Base-by-base conservation (phyloP, 2,113 vertebrate genomes). In the Abramis brama region DNA sequence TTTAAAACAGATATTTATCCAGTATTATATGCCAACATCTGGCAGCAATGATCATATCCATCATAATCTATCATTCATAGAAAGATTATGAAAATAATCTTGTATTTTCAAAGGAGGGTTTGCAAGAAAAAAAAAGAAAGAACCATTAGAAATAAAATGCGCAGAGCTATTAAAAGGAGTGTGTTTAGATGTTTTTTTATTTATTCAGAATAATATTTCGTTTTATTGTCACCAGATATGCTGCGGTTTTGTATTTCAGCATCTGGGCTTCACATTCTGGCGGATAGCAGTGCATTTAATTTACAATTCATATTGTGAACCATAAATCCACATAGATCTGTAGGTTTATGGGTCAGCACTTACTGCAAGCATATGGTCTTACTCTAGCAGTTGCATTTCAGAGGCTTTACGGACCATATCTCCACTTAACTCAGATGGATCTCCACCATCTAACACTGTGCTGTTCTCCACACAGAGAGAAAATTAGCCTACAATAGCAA, bases 401-500 rank as follows among this genome's bases (percentile, higher is more conserved):
- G 85, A 79, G 84, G 43, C 50, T 52, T 80, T 83, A 36, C 71
- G 9, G 27, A 84, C 15, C 57, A 79, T 60, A 62, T 64, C 79
- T 81, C 60, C 79, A 50, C 74, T 52, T 55, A 74, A 36, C 57
- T 83, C 59, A n/a, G 12, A 27, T 27, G 27, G 76, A 43, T 12
- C 77, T 79, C 77, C 55, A 79, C 47, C 71, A 47, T 55, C n/a
- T 87, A 76, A 39, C 1, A 70, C 9, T 19, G 8, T 7, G 47
- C 23, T 79, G 55, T 71, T 78, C 57, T 83, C 19, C 77, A 86
- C 68, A 85, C 66, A 83, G 19, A 79, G 57, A 85, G 68, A 64
- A 39, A 76, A 83, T 87, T 89, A 83, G 30, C 30, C 36, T 68
- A 86, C 45, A 83, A 78, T 75, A 36, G 8, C 62, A 68, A 82